These are phyloP conservation scores for Orthosia gracilis DNA, from an alignment of 2,888 invertebrate species.

Conservation along the genomic window DNA sequence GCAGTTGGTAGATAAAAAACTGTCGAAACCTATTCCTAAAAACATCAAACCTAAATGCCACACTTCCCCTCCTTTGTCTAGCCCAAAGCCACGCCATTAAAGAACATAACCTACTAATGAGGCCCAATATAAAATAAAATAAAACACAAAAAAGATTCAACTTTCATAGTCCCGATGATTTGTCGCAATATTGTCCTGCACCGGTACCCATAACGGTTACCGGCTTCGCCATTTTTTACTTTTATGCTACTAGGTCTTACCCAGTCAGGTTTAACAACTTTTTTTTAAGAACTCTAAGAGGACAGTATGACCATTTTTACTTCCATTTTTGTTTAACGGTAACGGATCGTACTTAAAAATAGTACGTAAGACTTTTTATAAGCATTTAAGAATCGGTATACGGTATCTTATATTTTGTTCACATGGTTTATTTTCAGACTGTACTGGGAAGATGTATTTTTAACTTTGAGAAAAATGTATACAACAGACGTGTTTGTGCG, in stretches of 20 bases:
- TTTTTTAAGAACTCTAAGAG: slow-evolving; percentile 67
- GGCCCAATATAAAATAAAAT: slow-evolving; percentile 37
- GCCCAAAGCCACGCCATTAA: slow-evolving; percentile 19
- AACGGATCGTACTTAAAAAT: slow-evolving; percentile 68
- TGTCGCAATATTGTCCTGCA: slow-evolving; percentile 74
- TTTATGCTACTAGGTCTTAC: slow-evolving; percentile 75
- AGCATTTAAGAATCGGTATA: slow-evolving; percentile 37
- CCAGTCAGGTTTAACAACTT: slow-evolving; percentile 67
- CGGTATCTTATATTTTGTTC: slow-evolving; percentile 52
- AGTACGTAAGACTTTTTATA: slow-evolving; percentile 51
- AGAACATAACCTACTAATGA: slow-evolving; percentile 45
- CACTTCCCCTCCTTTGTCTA: slow-evolving; percentile 7
- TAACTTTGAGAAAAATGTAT: slow-evolving; percentile 35
- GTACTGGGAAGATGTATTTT: slow-evolving; percentile 43
- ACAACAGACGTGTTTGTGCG: slow-evolving; percentile 1
- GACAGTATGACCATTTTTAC: slow-evolving; percentile 64
- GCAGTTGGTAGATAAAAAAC: background rate
- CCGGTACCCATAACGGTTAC: slow-evolving; percentile 81
- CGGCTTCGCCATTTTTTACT: slow-evolving; percentile 70
- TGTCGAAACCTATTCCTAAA: background rate
- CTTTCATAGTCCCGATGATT: slow-evolving; percentile 67
- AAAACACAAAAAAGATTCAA: slow-evolving; percentile 19
- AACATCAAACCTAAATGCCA: background rate
- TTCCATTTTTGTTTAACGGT: slow-evolving; percentile 60
- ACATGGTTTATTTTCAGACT: slow-evolving; percentile 48